Conservation (phyloP, 2,113 vertebrate genomes). For the Ophthalmolycus amberensis region DNA sequence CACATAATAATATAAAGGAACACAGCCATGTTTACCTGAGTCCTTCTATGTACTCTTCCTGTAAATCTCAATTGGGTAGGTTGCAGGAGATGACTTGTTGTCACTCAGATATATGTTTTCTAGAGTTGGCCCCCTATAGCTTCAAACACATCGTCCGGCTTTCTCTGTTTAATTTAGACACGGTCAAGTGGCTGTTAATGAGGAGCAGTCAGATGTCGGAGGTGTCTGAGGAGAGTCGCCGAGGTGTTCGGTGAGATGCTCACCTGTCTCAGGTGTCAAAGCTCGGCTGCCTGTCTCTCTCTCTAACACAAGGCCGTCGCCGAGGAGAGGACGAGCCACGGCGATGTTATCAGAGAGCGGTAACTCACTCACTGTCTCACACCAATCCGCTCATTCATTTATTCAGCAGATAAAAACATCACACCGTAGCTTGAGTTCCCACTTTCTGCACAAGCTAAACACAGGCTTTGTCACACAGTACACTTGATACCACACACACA, state of each 20-base stretch:
- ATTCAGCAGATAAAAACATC: constrained; percentile 63
- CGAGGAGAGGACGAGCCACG: not conserved
- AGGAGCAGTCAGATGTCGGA: constrained; percentile 47
- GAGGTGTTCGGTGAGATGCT: constrained; percentile 25
- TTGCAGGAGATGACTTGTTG: not conserved
- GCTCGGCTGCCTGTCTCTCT: not conserved
- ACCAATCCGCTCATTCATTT: constrained; percentile 63
- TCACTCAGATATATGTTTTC: not conserved
- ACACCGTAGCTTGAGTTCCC: constrained; percentile 17
- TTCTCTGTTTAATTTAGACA: not conserved
- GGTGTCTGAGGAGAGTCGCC: constrained; percentile 6
- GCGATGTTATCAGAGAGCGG: constrained; percentile 51
- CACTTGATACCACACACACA: not conserved
- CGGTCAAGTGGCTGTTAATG: constrained; percentile 31
- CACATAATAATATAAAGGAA: not conserved
- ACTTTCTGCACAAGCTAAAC: not conserved
- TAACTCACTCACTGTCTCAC: constrained; percentile 7
- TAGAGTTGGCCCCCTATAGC: not conserved
- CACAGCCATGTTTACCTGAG: not conserved
- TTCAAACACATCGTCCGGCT: not conserved
- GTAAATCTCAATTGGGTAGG: not conserved
- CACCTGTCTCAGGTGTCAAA: constrained; percentile 38
- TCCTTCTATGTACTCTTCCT: not conserved
- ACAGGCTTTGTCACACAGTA: not conserved
- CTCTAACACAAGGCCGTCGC: not conserved